A percentile compares a stretch with the other conserved stretches of the same genome.
Conservation (phyloP, 2,888 invertebrate genomes). For the Meloe dianella region DNA sequence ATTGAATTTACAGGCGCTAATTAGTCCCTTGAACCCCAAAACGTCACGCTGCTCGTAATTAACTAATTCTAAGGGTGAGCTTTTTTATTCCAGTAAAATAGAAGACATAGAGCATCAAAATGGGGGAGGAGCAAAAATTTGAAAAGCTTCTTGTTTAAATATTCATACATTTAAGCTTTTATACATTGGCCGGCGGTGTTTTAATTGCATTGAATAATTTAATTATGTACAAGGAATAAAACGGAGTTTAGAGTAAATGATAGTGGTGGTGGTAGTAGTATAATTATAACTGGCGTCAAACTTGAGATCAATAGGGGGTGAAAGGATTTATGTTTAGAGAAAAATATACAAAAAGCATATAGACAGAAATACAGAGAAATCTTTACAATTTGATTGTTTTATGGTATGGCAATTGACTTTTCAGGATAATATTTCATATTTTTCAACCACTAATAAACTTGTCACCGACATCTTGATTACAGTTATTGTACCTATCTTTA, state of each 20-base stretch:
- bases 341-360: neutral
- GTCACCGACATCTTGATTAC: constrained; percentile 23
- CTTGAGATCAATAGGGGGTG: neutral
- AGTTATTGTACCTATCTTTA: neutral
- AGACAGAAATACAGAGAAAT: neutral
- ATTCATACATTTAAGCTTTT: neutral
- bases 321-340: neutral
- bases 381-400: constrained; percentile 16
- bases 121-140: neutral
- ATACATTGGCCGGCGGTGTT: constrained; percentile 3
- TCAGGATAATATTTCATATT: constrained; percentile 24
- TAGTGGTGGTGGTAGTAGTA: neutral
- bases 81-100: neutral
- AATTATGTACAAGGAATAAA: neutral
- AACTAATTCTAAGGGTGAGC: constrained; percentile 37
- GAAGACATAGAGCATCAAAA: neutral
- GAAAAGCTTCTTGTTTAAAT: constrained; percentile 1
- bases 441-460: constrained; percentile 26
- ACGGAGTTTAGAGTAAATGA: neutral
- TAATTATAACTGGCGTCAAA: neutral
- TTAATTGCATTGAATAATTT: neutral
- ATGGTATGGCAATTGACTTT: constrained; percentile 21
- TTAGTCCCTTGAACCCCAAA: constrained; percentile 33
- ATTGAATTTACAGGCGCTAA: constrained; percentile 44
- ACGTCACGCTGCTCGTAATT: constrained; percentile 37